These are phyloP conservation scores for Sorex maritimensis DNA, from an alignment of 2,797 vertebrate species.

Conservation along the genomic window DNA sequence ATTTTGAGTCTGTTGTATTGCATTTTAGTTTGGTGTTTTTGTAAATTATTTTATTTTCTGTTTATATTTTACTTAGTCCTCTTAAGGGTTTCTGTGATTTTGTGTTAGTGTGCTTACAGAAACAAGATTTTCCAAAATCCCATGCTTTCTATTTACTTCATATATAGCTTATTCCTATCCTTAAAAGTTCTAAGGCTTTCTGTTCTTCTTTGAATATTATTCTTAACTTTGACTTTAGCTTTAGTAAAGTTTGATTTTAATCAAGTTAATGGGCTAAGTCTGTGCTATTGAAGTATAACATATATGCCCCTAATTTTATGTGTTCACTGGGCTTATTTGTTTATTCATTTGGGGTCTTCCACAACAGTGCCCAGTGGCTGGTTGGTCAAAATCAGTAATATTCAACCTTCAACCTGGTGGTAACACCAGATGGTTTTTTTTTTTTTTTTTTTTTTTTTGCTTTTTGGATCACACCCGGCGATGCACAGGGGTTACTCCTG, in stretches of 20 bases:
- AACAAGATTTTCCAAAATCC: background rate
- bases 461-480: too few relatives aligned
- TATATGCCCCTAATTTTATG: background rate
- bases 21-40: constrained; percentile 1
- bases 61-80: background rate
- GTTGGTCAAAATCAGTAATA: too few relatives aligned
- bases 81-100: background rate
- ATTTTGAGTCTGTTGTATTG: background rate
- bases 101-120: background rate
- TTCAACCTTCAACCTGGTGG: too few relatives aligned
- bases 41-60: background rate
- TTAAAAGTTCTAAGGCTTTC: background rate
- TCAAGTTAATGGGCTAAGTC: constrained; percentile 4
- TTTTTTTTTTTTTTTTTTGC: too few relatives aligned
- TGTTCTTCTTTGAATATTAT: constrained; percentile 31
- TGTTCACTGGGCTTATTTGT: background rate
- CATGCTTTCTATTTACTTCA: background rate
- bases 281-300: background rate
- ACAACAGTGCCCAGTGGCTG: too few relatives aligned
- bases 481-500: too few relatives aligned
- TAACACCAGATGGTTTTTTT: too few relatives aligned
- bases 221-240: background rate
- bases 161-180: background rate
- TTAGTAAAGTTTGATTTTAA: background rate
- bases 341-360: too few relatives aligned